phyloP scores from a whole-genome alignment of 2,113 vertebrate genomes.

The Verasper variegatus region DNA sequence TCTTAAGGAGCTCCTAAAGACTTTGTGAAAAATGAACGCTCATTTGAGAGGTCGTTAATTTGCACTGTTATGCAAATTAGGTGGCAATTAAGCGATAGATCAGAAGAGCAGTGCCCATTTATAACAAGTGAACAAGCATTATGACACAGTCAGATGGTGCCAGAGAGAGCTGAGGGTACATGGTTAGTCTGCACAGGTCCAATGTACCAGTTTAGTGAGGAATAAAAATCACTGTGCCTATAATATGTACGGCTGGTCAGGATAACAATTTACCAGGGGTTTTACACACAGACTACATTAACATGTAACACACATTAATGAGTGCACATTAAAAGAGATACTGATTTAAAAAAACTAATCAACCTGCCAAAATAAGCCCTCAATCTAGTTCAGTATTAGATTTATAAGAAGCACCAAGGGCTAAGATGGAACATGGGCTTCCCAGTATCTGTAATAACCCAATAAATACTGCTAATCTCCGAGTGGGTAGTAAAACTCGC shows the following conservation, averaged over 20 bases:
- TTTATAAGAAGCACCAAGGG: conserved; percentile 10
- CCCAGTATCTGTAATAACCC: conserved; percentile 24
- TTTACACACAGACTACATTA: conserved; percentile 3
- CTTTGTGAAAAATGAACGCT: conserved; percentile 89
- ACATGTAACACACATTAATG: background rate
- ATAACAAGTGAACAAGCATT: conserved; percentile 86
- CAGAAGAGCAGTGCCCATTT: conserved; percentile 86
- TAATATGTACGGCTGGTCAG: conserved; percentile 20
- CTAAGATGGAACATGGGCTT: conserved; percentile 10
- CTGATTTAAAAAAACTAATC: conserved; percentile 13
- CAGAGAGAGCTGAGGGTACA: conserved; percentile 63
- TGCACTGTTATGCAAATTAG: conserved; percentile 91
- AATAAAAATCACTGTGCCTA: conserved; percentile 42
- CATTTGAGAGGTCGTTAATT: conserved; percentile 90
- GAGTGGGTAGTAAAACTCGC: conserved; percentile 4
- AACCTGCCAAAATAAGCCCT: conserved; percentile 12
- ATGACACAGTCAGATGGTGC: conserved; percentile 83
- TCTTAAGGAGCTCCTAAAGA: conserved; percentile 90
- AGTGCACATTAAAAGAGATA: conserved; percentile 5
- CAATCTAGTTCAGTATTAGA: conserved; percentile 48
- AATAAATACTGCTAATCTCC: conserved; percentile 36
- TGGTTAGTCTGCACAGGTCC: conserved; percentile 54
- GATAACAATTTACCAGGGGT: conserved; percentile 15
- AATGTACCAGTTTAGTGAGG: conserved; percentile 38
- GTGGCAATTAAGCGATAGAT: conserved; percentile 89